Conservation (phyloP, 2,797 vertebrate species). For the Sebastes itinus region DNA sequence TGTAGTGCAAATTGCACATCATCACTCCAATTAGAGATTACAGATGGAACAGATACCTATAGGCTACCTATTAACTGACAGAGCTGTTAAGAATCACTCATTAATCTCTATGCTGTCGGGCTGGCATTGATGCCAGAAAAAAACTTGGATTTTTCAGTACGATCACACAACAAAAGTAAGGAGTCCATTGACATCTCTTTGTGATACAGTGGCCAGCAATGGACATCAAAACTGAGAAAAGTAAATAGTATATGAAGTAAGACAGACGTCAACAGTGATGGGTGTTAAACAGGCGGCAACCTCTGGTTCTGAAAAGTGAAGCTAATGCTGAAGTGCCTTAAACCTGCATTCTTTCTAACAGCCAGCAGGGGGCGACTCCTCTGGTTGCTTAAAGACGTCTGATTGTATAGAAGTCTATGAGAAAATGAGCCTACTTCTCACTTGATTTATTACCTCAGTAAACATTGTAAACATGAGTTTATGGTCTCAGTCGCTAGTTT, state of each 20-base stretch:
- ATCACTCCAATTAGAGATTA: background rate
- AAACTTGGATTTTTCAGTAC: background rate
- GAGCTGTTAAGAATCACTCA: background rate
- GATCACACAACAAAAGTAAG: background rate
- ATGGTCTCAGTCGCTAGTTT: too few relatives aligned
- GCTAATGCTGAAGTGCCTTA: too few relatives aligned
- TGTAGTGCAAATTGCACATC: background rate
- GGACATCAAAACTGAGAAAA: background rate
- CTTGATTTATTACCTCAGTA: too few relatives aligned
- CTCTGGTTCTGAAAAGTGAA: too few relatives aligned
- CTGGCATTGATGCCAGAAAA: background rate
- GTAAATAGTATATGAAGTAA: background rate
- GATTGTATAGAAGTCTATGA: too few relatives aligned
- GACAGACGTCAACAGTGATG: background rate
- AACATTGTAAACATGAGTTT: too few relatives aligned
- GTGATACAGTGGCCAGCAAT: background rate
- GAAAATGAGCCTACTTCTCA: too few relatives aligned
- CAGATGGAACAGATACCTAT: background rate
- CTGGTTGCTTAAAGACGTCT: fast-evolving
- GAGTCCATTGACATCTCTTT: background rate
- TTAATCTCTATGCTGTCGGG: background rate
- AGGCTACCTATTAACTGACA: background rate
- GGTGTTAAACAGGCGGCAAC: background rate
- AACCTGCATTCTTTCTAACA: too few relatives aligned
- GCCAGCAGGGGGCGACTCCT: too few relatives aligned